These are phyloP conservation scores for Etheostoma spectabile DNA, from an alignment of 2,113 vertebrate species.

Conservation along the genomic window DNA sequence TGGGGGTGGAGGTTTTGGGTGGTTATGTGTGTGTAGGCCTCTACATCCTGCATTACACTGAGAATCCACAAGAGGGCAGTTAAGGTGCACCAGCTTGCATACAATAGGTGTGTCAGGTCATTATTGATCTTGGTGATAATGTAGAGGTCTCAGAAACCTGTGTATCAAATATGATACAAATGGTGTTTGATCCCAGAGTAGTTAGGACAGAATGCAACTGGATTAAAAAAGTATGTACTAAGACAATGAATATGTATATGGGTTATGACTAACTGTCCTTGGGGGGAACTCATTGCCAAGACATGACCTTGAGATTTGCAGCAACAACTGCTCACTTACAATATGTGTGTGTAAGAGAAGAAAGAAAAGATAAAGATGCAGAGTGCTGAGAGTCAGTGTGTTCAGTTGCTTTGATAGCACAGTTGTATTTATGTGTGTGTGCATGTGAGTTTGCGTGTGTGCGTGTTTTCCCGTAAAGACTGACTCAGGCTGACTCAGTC, in stretches of 20 bases:
- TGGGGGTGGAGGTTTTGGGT: too few species aligned
- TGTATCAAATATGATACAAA: not conserved
- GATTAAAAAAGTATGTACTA: not conserved
- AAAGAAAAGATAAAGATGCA: too few species aligned
- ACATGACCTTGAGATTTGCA: not conserved
- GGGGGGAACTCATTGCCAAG: not conserved
- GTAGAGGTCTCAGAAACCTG: not conserved
- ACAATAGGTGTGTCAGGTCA: not conserved
- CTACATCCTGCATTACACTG: not conserved
- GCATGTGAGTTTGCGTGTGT: constrained; percentile 12
- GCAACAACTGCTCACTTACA: not conserved
- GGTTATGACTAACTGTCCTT: not conserved
- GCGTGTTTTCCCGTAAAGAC: constrained; percentile 58
- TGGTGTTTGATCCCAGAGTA: not conserved
- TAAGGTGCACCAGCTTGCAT: not conserved
- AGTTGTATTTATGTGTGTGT: constrained; percentile 19
- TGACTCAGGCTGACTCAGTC: constrained; percentile 58
- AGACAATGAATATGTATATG: not conserved
- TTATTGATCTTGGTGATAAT: not conserved
- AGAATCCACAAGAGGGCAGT: not conserved
- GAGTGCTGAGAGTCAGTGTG: not conserved
- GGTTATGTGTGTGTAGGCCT: too few species aligned
- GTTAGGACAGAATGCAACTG: not conserved
- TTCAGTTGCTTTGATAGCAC: constrained; percentile 3
- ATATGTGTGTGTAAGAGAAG: constrained; percentile 2